Evolutionary conservation across 2,797 vertebrate species (phyloP).

Genomic region (Rhinogobio ventralis): DNA sequence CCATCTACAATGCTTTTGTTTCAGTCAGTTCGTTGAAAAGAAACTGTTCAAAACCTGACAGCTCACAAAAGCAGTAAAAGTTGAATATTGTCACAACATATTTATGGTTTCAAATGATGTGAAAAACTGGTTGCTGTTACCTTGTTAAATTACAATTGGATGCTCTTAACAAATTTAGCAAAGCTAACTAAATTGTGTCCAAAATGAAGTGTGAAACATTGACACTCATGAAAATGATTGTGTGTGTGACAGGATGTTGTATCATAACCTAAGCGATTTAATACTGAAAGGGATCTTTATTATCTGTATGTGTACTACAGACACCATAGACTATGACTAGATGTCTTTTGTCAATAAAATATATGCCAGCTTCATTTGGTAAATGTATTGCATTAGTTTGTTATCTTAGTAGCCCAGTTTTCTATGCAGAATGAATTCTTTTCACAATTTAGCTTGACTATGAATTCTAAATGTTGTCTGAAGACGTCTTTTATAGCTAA

Average conservation of each 20-base stretch:
- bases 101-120: background rate
- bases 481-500: background rate
- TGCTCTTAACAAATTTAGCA: background rate
- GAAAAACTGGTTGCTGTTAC: background rate
- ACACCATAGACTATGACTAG: background rate
- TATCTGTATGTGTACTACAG: background rate
- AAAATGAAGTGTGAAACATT: constrained; percentile 10
- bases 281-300: background rate
- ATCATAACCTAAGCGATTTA: background rate
- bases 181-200: background rate
- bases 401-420: background rate
- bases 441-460: background rate
- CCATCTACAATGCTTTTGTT: background rate
- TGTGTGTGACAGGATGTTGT: too few relatives aligned
- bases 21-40: background rate
- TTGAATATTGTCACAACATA: background rate
- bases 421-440: background rate
- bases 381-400: background rate
- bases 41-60: background rate
- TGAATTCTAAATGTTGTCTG: background rate
- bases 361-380: background rate
- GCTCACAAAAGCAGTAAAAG: background rate
- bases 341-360: background rate
- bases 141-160: background rate
- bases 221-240: background rate